Conservation (phyloP, 2,797 vertebrate species). For the Discoglossus pictus region DNA sequence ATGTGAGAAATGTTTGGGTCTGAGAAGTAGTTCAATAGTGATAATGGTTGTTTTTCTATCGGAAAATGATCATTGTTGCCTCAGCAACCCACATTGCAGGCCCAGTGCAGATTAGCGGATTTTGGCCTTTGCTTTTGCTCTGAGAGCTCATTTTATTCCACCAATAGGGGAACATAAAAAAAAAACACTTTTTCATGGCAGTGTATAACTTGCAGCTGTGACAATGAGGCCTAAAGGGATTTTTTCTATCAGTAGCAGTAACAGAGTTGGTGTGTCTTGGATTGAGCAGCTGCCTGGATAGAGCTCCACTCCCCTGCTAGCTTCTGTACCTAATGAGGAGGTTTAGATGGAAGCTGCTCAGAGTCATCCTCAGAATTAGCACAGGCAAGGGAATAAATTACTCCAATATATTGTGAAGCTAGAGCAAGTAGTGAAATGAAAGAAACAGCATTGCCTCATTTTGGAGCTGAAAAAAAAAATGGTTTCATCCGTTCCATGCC, state of each 20-base stretch:
- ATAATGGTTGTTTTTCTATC: no score
- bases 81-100: no score
- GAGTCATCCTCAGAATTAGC: conserved; percentile 38
- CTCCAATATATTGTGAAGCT: conserved; percentile 1
- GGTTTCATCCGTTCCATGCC: no score
- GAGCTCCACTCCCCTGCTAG: background rate
- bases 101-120: no score
- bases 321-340: conserved; percentile 32
- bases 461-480: background rate
- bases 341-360: conserved; percentile 24
- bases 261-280: conserved; percentile 20
- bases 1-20: no score
- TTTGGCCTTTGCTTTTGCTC: no score
- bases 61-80: no score
- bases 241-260: conserved; percentile 18
- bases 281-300: conserved; percentile 38
- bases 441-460: background rate
- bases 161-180: no score
- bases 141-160: no score
- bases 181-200: background rate
- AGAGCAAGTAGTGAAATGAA: background rate
- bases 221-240: conserved; percentile 30
- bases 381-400: conserved; percentile 43
- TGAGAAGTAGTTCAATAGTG: no score
- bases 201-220: conserved; percentile 13